Conservation (phyloP, 2,888 invertebrate species). For the Beris morrisii region DNA sequence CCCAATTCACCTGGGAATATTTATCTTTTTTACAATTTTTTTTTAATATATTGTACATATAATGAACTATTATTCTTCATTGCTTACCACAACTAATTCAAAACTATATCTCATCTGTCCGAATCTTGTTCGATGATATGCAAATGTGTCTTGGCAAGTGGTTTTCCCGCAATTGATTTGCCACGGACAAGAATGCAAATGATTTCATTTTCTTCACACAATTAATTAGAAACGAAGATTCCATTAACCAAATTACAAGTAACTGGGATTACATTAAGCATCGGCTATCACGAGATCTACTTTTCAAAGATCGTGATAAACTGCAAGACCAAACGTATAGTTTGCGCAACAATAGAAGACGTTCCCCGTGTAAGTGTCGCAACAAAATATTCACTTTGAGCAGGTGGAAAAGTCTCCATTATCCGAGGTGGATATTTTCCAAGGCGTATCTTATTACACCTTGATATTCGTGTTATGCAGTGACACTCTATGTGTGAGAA, state of each 20-base stretch:
- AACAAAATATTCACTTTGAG: slow-evolving; percentile 34
- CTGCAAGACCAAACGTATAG: background rate
- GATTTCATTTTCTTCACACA: slow-evolving; percentile 14
- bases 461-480: background rate
- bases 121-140: no score
- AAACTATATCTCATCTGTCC: no score
- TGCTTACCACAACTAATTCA: no score
- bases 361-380: slow-evolving; percentile 28
- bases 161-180: slow-evolving; percentile 16
- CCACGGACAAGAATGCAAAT: slow-evolving; percentile 12
- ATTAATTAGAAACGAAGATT: slow-evolving; percentile 4
- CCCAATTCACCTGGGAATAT: no score
- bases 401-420: slow-evolving; percentile 32
- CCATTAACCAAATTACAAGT: background rate
- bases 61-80: no score
- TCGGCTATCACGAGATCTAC: background rate
- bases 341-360: slow-evolving; percentile 16
- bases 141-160: background rate
- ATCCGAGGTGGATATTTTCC: background rate
- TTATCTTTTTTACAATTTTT: no score
- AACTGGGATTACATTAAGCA: background rate
- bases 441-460: background rate
- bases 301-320: background rate
- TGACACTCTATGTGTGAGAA: slow-evolving; percentile 15
- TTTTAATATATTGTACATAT: no score